Base-by-base conservation (phyloP, 1,140 invertebrate genomes). In the Drosophila kanapiae region DNA sequence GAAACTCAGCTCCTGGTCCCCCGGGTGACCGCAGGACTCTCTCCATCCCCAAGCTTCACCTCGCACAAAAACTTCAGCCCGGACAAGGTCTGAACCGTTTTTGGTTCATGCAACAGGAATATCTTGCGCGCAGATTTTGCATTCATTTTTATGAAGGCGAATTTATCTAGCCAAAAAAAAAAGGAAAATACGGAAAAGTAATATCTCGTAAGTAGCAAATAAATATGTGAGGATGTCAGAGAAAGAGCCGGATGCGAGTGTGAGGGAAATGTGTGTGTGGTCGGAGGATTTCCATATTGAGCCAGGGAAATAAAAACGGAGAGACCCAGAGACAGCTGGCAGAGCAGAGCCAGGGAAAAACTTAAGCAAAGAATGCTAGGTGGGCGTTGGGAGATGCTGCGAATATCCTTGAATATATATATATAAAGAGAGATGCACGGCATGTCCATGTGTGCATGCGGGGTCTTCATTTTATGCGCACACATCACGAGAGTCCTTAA, bases 191-290 rank as follows among this genome's bases (percentile, higher is more conserved):
- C 38, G 29, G 35, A 61, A 64, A 67, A 53, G 77, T 65, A 74
- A 61, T 78, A 59, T 80, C 58, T 78, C 47, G 38, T 82, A 75
- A 82, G 69, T 75, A 82, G 68, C 68, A 70, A 67, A 85, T 85
- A 85, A 82, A 82, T 75, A 67, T 77, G 75, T 67, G 67, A 35
- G 49, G 38, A 45, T 67, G 69, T 62, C 49, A 47, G 42, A 31
- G 18, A 16, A 35, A 58, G 49, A 37, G 13, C 18, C 35, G 2
- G 29, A 31, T 9, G 31, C 4, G 18, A 10, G 18, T 11, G 23
- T 33, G 53, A 10, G 27, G 29, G 18, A 38, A 42, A 11, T 31
- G 48, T 75, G 56, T 62, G 40, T 62, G 40, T 16, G 49, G 59
- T 45, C 38, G 13, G 6, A 40, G 61, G 47, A 76, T 75, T 76